Base-by-base conservation (phyloP, 2,888 invertebrate species). In the Tetramorium bicarinatum region DNA sequence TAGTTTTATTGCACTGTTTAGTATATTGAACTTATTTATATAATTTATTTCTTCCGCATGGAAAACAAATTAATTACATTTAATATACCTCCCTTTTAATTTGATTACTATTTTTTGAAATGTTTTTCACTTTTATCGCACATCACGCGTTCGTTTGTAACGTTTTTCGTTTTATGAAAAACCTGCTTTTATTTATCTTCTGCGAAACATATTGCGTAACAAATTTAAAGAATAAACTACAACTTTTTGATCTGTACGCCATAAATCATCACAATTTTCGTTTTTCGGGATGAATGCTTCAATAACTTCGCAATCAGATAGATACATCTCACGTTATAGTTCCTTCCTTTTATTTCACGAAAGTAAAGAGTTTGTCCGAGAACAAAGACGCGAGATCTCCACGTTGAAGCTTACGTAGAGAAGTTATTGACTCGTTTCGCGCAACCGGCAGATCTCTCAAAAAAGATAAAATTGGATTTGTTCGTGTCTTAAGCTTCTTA, bases 241-340 rank as follows among this genome's bases (percentile, higher is more conserved):
- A 72, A 34, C 11, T 80, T 29, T 72, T 59, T 18, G 47, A 18
- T 15, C 11, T 44, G 56, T 13, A 15, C 21, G 56, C 34, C 59
- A 80, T 59, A 59, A 59, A 59, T 44, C 34, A 47, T 47, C 72
- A 47, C 59, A 80, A 72, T 72, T 72, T 59, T 25, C 1, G 59
- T 80, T 59, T 80, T 44, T 72, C 25, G 13, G 13, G 25, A 47
- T 38, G 18, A 80, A 59, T 72, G 72, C 59, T 72, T 80, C 72
- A 47, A 72, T 25, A 80, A 80, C 79, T 72, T 72, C 47, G 44
- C 79, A 72, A 80, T 80, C 79, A 61, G 59, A 80, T 47, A 59
- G 21, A 79, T 69, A 56, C 54, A 71, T 71, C 18, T 56, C 15
- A 52, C 13, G 56, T 59, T 71, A 25, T 21, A 71, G 38, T 29